Evolutionary conservation across 2,113 vertebrate species (phyloP).

Genomic region (Oryzias woworae): DNA sequence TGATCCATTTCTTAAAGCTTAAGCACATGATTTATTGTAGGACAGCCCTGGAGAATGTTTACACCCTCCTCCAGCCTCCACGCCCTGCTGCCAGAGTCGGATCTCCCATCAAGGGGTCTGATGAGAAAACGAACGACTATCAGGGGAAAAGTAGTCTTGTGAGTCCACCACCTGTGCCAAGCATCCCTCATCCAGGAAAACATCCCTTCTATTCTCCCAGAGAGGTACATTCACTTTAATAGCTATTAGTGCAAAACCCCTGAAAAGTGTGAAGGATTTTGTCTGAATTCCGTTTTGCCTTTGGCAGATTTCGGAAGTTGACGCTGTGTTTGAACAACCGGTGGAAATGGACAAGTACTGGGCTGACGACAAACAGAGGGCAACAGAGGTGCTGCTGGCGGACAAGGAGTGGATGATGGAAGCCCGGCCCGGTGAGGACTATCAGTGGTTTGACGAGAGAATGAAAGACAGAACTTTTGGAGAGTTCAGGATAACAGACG

Average conservation of each 20-base stretch:
- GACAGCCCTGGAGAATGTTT: slow-evolving; percentile 71
- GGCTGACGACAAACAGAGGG: slow-evolving; percentile 60
- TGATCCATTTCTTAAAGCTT: background rate
- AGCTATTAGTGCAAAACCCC: too few relatives aligned
- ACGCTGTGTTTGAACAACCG: slow-evolving; percentile 58
- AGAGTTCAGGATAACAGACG: slow-evolving; percentile 42
- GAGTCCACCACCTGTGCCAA: slow-evolving; percentile 56
- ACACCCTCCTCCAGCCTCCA: slow-evolving; percentile 71
- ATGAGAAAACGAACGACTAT: slow-evolving; percentile 54
- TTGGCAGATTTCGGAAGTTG: slow-evolving; percentile 61
- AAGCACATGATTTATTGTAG: slow-evolving; percentile 27
- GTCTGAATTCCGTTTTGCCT: slow-evolving; percentile 9
- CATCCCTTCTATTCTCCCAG: slow-evolving; percentile 64
- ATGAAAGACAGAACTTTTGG: slow-evolving; percentile 46
- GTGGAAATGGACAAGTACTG: slow-evolving; percentile 58
- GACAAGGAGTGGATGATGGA: slow-evolving; percentile 49
- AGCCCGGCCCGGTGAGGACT: slow-evolving; percentile 44
- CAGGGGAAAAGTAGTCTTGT: slow-evolving; percentile 51
- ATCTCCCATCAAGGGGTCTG: slow-evolving; percentile 54
- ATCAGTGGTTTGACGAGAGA: slow-evolving; percentile 53
- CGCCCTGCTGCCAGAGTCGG: slow-evolving; percentile 54
- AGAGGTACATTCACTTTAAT: slow-evolving; percentile 54
- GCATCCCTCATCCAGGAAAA: slow-evolving; percentile 67
- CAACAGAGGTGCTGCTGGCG: slow-evolving; percentile 42
- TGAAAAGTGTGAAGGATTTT: too few relatives aligned